Evolutionary conservation across 2,888 invertebrate genomes (phyloP).

Genomic region (Leptodirus hochenwartii): DNA sequence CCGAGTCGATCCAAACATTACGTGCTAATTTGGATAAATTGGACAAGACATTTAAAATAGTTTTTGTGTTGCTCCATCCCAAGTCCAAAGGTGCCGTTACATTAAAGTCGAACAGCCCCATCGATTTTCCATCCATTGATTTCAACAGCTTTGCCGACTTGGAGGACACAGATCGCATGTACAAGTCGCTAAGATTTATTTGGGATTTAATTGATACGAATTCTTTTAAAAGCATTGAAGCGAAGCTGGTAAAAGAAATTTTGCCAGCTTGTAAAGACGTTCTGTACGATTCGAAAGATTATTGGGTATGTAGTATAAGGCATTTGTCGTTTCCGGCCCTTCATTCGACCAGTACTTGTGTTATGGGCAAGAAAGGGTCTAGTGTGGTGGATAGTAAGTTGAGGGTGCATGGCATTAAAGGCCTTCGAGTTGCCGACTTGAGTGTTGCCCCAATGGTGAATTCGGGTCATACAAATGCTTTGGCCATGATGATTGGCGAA

Average conservation of each 20-base stretch:
- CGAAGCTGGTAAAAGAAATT: constrained; percentile 31
- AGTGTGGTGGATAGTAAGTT: constrained; percentile 46
- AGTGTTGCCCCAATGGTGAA: constrained; percentile 45
- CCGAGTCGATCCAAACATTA: constrained; percentile 9
- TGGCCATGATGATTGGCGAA: constrained; percentile 52
- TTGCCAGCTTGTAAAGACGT: constrained; percentile 29
- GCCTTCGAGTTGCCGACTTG: constrained; percentile 45
- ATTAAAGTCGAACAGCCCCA: constrained; percentile 17
- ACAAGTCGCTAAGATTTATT: constrained; percentile 32
- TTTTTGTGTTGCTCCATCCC: constrained; percentile 16
- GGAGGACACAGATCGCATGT: constrained; percentile 37
- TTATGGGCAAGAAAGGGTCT: no score
- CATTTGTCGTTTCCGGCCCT: no score
- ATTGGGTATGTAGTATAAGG: constrained; percentile 29
- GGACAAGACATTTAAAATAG: constrained; percentile 11
- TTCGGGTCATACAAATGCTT: constrained; percentile 48
- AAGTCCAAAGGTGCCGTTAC: constrained; percentile 17
- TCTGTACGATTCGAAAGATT: constrained; percentile 23
- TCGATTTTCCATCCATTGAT: constrained; percentile 18
- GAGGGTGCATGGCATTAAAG: constrained; percentile 38
- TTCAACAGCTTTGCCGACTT: constrained; percentile 14
- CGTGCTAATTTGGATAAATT: no score
- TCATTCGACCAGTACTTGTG: no score
- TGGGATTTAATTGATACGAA: constrained; percentile 25
- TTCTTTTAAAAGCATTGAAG: constrained; percentile 38